phyloP scores from a whole-genome alignment of 1,140 invertebrate species.

The Ephestia elutella region DNA sequence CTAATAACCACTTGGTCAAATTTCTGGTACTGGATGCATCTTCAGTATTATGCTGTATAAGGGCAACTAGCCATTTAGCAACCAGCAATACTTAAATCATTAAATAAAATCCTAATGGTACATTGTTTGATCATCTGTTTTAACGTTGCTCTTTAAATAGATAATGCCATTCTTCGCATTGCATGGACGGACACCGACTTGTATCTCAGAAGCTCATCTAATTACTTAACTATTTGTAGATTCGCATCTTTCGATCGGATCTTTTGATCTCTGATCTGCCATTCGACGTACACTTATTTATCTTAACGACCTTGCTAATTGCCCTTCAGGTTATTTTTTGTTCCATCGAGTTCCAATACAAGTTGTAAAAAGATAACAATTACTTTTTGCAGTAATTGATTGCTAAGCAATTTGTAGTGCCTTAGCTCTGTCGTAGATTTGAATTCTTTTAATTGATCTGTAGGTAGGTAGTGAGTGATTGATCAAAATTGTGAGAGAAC shows the following conservation, averaged over 20 bases:
- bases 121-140: not conserved
- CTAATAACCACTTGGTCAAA: too few relatives aligned
- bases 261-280: not conserved
- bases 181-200: not conserved
- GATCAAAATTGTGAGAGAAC: too few relatives aligned
- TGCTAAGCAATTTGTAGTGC: not conserved
- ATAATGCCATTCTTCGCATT: not conserved
- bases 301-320: conserved; percentile 4
- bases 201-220: not conserved
- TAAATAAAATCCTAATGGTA: too few relatives aligned
- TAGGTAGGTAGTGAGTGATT: too few relatives aligned
- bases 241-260: not conserved
- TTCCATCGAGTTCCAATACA: not conserved
- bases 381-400: not conserved
- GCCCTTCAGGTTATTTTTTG: not conserved
- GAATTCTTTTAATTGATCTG: too few relatives aligned
- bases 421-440: not conserved
- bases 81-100: too few relatives aligned
- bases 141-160: not conserved
- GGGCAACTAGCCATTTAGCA: too few relatives aligned
- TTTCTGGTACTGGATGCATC: too few relatives aligned
- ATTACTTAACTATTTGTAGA: conserved; percentile 1
- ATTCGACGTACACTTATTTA: not conserved
- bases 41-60: too few relatives aligned
- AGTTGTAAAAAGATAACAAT: not conserved